A percentile compares a stretch with the other conserved stretches of the same genome.
Evolutionary conservation across 2,797 vertebrate species (phyloP).

Genomic region (Labeo calbasu): DNA sequence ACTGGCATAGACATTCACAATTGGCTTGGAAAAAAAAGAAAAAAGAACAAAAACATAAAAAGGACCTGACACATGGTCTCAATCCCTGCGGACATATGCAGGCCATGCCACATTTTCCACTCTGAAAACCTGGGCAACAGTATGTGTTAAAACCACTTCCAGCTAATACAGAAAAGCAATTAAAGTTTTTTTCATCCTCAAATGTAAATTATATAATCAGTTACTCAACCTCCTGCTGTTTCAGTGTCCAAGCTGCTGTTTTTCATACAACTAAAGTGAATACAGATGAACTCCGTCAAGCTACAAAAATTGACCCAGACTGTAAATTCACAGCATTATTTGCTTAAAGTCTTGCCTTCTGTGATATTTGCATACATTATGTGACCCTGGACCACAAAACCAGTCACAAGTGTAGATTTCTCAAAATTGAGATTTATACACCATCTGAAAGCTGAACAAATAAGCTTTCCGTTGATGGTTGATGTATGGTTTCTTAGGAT

Average conservation of each 20-base stretch:
- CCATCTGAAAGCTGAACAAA: no score
- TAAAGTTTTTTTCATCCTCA: background rate
- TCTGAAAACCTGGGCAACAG: constrained; percentile 22
- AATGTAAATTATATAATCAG: background rate
- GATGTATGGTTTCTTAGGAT: no score
- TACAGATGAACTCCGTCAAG: background rate
- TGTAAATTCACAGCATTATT: background rate
- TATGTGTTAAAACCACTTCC: constrained; percentile 29
- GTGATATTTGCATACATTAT: background rate
- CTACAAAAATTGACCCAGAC: background rate
- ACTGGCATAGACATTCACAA: constrained; percentile 19
- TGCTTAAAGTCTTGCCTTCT: background rate
- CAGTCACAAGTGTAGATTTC: no score
- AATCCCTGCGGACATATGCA: constrained; percentile 32
- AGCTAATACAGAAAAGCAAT: constrained; percentile 6
- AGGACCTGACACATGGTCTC: constrained; percentile 41
- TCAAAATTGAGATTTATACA: no score
- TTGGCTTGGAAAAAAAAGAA: background rate
- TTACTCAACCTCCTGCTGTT: background rate
- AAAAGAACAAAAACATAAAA: constrained; percentile 15
- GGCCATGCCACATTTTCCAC: constrained; percentile 36
- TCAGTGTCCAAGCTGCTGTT: background rate
- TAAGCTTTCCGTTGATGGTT: no score
- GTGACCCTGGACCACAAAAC: no score
- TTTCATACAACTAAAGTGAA: background rate